Conservation (phyloP, 2,888 invertebrate genomes). For the Tetragonula carbonaria region DNA sequence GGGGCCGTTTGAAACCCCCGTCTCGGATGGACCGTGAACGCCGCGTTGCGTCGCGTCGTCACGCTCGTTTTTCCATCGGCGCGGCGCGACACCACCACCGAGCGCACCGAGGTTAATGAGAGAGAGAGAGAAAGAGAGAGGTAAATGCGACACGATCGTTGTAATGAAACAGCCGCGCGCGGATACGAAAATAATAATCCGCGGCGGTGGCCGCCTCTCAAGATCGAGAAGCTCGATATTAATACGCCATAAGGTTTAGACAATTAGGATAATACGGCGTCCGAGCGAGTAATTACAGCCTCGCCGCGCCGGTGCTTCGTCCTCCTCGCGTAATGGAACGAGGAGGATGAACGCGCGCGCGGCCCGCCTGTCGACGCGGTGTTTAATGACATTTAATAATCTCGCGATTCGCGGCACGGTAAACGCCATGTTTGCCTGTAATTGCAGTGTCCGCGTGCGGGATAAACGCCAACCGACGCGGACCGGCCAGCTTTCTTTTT, state of each 20-base stretch:
- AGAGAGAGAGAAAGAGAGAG: not conserved
- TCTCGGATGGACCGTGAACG: not conserved
- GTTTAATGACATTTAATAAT: constrained; percentile 51
- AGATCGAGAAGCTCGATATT: constrained; percentile 51
- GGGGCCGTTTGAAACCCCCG: not conserved
- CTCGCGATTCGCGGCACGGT: constrained; percentile 36
- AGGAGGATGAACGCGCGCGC: not conserved
- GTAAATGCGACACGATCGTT: constrained; percentile 51
- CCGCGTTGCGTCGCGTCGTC: not conserved
- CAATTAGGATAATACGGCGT: constrained; percentile 52
- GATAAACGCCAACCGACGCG: constrained; percentile 1
- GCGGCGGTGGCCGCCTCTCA: constrained; percentile 18
- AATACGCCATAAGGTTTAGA: constrained; percentile 50
- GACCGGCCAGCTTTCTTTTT: not conserved
- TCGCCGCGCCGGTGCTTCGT: not conserved
- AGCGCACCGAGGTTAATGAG: constrained; percentile 53
- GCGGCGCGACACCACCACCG: not conserved
- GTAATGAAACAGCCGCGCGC: constrained; percentile 53
- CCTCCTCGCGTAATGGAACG: constrained; percentile 6
- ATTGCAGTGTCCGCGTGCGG: constrained; percentile 25
- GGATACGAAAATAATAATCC: constrained; percentile 55
- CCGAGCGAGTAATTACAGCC: constrained; percentile 47
- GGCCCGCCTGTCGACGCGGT: constrained; percentile 32
- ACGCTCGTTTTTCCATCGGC: constrained; percentile 3
- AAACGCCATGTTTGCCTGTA: constrained; percentile 24